Evolutionary conservation across 1,140 invertebrate species (phyloP).

Genomic region (Palaemon carinicauda): DNA sequence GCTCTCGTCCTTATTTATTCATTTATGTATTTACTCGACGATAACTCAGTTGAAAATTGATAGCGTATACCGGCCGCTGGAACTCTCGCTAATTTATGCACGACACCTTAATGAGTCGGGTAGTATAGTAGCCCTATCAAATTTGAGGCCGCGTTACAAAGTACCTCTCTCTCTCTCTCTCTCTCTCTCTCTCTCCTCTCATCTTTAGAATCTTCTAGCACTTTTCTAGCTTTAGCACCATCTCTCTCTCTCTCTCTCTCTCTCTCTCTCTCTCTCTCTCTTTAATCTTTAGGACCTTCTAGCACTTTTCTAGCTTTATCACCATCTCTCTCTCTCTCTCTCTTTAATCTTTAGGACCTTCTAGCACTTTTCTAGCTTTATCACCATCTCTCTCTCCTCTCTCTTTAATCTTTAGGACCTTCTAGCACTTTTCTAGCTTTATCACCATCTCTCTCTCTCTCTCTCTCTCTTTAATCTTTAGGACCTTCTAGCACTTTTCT

Average conservation of each 20-base stretch:
- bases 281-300: neutral
- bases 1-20: no score
- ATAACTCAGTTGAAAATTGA: no score
- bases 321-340: neutral
- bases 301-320: neutral
- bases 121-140: neutral
- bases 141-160: neutral
- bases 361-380: no score
- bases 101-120: neutral
- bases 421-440: no score
- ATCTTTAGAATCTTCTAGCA: no score
- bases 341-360: neutral
- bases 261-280: neutral
- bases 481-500: neutral
- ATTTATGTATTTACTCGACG: no score
- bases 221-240: no score
- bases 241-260: neutral
- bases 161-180: neutral
- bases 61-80: no score
- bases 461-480: neutral
- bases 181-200: neutral
- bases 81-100: no score
- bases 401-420: neutral
- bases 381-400: neutral
- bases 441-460: neutral